These are phyloP conservation scores for Phortica okadai DNA, from an alignment of 2,888 invertebrate species.

Conservation along the genomic window DNA sequence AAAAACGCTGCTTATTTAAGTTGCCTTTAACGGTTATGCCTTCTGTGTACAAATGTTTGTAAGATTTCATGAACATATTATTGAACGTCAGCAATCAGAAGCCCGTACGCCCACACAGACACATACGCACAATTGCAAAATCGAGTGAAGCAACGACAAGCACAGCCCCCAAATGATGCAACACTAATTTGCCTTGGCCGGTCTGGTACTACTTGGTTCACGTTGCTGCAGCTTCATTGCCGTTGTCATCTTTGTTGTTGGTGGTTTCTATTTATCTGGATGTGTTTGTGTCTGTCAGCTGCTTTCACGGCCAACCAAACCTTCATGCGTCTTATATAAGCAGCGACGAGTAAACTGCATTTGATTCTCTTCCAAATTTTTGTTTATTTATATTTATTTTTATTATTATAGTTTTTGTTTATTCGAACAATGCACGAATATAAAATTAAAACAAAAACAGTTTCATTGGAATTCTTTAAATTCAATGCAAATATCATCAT, in stretches of 20 bases:
- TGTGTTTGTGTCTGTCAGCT: neutral
- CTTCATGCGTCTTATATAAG: constrained; percentile 21
- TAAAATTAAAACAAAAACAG: too few relatives aligned
- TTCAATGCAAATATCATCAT: too few relatives aligned
- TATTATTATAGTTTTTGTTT: neutral
- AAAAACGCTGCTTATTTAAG: too few relatives aligned
- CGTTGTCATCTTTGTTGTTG: neutral
- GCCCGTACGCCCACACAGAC: neutral
- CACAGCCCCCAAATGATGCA: neutral
- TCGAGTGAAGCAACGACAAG: neutral
- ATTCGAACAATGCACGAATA: neutral
- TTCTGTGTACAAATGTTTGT: neutral
- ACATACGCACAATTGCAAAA: constrained; percentile 6
- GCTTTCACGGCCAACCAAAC: constrained; percentile 10
- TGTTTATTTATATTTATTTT: neutral
- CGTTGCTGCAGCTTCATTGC: neutral
- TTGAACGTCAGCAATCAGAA: neutral
- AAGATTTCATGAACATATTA: neutral
- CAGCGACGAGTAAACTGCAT: neutral
- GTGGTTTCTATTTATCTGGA: neutral
- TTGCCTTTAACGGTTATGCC: neutral
- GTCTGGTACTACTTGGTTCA: neutral
- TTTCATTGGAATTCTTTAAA: too few relatives aligned
- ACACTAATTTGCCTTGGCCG: neutral
- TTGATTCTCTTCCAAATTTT: neutral